Conservation (phyloP, 1,140 invertebrate genomes). For the Drosophila orosa region DNA sequence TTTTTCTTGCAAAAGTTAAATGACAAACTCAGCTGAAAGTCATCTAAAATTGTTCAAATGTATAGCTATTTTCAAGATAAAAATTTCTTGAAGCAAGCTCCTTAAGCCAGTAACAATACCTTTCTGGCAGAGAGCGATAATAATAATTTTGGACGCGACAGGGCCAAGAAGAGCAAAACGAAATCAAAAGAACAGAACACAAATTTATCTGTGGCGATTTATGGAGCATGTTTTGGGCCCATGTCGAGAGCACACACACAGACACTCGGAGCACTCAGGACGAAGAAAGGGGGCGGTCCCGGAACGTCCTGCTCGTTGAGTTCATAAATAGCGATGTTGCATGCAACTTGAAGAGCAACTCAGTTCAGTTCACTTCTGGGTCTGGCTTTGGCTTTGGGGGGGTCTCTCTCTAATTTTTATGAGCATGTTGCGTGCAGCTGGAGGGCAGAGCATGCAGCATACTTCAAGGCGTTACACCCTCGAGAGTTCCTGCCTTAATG, state of each 20-base stretch:
- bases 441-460: constrained; percentile 44
- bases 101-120: background rate
- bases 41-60: background rate
- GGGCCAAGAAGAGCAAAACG: constrained; percentile 49
- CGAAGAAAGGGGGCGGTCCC: constrained; percentile 30
- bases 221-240: constrained; percentile 61
- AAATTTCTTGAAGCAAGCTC: background rate
- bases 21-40: background rate
- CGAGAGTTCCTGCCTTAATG: constrained; percentile 12
- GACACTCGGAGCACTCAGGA: constrained; percentile 14
- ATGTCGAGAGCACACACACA: constrained; percentile 42
- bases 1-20: background rate
- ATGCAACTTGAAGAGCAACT: constrained; percentile 64
- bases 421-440: constrained; percentile 70
- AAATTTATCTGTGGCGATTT: constrained; percentile 80
- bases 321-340: constrained; percentile 81
- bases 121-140: constrained; percentile 29
- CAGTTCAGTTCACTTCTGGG: constrained; percentile 19
- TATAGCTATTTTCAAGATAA: too few species aligned
- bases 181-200: constrained; percentile 65
- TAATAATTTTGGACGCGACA: constrained; percentile 59
- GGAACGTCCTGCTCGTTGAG: constrained; percentile 60
- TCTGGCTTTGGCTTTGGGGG: constrained; percentile 27
- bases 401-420: constrained; percentile 74
- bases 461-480: constrained; percentile 64